Evolutionary conservation across 2,113 vertebrate genomes (phyloP).

Genomic region (Siphamia tubifer): DNA sequence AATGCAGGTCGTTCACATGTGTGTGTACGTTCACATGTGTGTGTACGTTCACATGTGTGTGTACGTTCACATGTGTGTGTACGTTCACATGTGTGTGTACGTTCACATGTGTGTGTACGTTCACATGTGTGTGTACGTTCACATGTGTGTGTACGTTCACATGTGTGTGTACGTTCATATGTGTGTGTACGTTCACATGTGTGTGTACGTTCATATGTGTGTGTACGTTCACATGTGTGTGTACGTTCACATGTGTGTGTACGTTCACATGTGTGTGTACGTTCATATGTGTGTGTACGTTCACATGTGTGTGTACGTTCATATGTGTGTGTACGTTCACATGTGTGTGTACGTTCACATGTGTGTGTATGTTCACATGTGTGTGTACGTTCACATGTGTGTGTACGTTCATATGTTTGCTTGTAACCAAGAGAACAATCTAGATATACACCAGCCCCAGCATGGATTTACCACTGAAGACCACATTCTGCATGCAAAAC

Average conservation of each 20-base stretch:
- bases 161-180: background rate
- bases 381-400: no score
- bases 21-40: background rate
- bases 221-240: no score
- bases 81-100: no score
- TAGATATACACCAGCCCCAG: slow-evolving; percentile 13
- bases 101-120: background rate
- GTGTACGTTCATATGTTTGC: background rate
- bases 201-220: background rate
- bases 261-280: no score
- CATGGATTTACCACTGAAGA: slow-evolving; percentile 39
- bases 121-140: background rate
- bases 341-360: background rate
- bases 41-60: no score
- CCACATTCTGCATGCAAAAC: slow-evolving; percentile 52
- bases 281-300: background rate
- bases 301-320: background rate
- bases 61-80: background rate
- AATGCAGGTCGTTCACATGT: background rate
- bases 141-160: no score
- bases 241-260: background rate
- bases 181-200: no score
- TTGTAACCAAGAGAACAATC: slow-evolving; percentile 36
- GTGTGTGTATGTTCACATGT: background rate
- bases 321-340: no score